Evolutionary conservation across 2,113 vertebrate species (phyloP).

Genomic region (Parus major): DNA sequence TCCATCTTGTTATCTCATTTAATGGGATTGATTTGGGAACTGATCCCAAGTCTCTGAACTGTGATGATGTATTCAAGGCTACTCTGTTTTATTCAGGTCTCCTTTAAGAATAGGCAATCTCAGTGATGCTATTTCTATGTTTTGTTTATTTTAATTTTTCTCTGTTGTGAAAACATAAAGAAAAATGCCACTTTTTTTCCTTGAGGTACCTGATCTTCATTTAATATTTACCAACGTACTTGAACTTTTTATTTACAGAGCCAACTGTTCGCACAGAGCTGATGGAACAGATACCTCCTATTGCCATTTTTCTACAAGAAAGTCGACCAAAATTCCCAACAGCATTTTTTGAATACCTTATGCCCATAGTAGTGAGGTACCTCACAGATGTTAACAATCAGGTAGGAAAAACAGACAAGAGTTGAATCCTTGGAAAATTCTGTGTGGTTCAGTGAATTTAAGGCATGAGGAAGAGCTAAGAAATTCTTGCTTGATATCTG

Average conservation of each 20-base stretch:
- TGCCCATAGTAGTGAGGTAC: conserved; percentile 84
- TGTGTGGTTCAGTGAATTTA: background rate
- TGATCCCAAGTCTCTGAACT: background rate
- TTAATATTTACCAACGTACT: background rate
- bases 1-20: background rate
- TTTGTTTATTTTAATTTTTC: background rate
- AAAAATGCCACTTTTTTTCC: background rate
- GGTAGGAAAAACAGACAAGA: conserved; percentile 63
- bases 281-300: conserved; percentile 90
- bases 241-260: conserved; percentile 71
- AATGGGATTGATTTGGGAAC: background rate
- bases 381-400: conserved; percentile 89
- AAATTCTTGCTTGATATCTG: background rate
- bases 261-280: conserved; percentile 88
- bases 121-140: background rate
- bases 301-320: conserved; percentile 88
- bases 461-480: background rate
- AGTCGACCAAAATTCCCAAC: conserved; percentile 83
- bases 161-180: background rate
- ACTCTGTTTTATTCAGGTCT: background rate
- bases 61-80: background rate
- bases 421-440: background rate
- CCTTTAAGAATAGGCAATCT: background rate
- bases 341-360: conserved; percentile 85
- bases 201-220: background rate